These are phyloP conservation scores for Cephus runcator DNA, from an alignment of 2,888 invertebrate genomes.

Conservation along the genomic window DNA sequence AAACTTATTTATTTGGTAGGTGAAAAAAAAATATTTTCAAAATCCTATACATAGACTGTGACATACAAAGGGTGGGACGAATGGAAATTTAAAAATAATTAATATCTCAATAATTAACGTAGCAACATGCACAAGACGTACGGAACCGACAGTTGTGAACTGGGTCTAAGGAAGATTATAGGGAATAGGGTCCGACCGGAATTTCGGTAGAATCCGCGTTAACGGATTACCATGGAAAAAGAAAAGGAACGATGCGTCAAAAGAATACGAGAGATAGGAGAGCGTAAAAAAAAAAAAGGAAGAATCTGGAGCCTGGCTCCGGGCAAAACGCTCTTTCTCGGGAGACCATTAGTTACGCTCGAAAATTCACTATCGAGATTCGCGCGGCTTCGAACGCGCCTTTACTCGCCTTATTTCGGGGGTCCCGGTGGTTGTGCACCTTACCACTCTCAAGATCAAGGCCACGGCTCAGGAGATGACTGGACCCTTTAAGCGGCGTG, in stretches of 20 bases:
- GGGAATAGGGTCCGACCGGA: background rate
- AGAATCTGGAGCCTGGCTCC: background rate
- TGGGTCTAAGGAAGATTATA: background rate
- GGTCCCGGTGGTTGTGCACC: conserved; percentile 47
- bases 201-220: background rate
- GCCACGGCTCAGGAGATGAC: conserved; percentile 59
- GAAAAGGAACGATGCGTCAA: background rate
- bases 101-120: background rate
- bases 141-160: background rate
- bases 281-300: background rate
- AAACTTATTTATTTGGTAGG: too few relatives aligned
- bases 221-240: background rate
- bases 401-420: conserved; percentile 37
- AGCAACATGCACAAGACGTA: background rate
- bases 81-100: background rate
- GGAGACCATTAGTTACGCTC: background rate
- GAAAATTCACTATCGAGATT: background rate
- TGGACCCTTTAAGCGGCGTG: conserved; percentile 57
- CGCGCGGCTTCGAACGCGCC: conserved; percentile 3
- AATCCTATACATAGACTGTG: background rate
- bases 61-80: background rate
- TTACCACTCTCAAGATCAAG: conserved; percentile 62
- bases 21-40: background rate
- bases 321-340: background rate
- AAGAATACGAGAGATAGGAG: background rate